Evolutionary conservation across 2,113 vertebrate genomes (phyloP), one percentile per base, ranked within the genome.

Genomic region (Vulpes vulpes): DNA sequence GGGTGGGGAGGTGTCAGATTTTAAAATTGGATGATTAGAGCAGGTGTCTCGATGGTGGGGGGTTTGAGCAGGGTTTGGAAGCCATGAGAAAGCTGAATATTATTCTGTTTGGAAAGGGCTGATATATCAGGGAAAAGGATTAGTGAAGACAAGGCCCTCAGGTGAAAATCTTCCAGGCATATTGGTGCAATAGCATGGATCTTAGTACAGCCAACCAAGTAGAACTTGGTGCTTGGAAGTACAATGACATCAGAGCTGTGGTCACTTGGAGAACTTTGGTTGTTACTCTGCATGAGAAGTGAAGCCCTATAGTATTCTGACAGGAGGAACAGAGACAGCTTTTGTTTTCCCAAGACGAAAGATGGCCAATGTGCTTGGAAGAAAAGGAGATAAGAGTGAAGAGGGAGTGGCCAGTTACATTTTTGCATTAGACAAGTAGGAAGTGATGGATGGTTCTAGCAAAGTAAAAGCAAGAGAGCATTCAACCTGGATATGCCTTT

Each of bases 351-450:
- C 69, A 49, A 22, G 51, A 91, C 11, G 10, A 49, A n/a, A 3
- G 17, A 9, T 0, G 1, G 27, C 19, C 20, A 35, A 27, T 0
- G 14, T 0, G 15, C 5, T 14, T 6, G 3, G 38, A 5, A 19
- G 3, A 51, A 17, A 12, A 51, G 19, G 7, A 20, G 14, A 2
- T 5, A 9, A 19, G 6, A 27, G 2, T 35, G 20, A 5, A 82
- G 8, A n/a, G 20, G 14, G 3, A 73, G 15, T 51, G 15, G 55
- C 30, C 79, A 9, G 53, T 9, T 6, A 35, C 2, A 6, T 9
- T 19, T 27, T 19, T 32, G 5, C 3, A 32, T 0, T 1, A 30
- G 27, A 60, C 17, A 15, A 22, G 25, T 0, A 15, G 38, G 7
- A 60, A 25, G 2, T 0, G 2, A 12, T 0, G 10, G 38, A 14